Conservation (phyloP, 2,888 invertebrate species). For the Drosophila paracracens region DNA sequence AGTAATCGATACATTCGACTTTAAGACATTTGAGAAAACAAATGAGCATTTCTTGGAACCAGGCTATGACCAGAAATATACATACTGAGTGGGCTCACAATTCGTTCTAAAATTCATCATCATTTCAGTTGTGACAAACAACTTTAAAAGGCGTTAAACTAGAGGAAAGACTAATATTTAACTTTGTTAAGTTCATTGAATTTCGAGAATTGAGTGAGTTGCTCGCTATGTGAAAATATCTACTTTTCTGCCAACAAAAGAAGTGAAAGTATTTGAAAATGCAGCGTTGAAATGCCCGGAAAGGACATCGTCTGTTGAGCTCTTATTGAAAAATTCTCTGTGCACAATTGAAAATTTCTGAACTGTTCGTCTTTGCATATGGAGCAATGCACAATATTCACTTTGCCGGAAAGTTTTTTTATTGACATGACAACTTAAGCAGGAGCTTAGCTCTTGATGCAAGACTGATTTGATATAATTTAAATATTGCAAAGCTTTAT, state of each 20-base stretch:
- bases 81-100: background rate
- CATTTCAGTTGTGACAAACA: slow-evolving; percentile 5
- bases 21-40: background rate
- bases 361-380: slow-evolving; percentile 1
- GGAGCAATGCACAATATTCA: slow-evolving; percentile 8
- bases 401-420: slow-evolving; percentile 1
- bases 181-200: background rate
- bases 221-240: background rate
- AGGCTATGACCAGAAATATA: background rate
- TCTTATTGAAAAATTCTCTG: slow-evolving; percentile 13
- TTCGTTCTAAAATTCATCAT: slow-evolving; percentile 4
- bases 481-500: background rate
- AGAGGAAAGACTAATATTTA: background rate
- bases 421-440: background rate
- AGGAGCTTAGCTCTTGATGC: background rate
- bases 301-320: background rate
- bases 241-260: background rate
- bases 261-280: background rate
- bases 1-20: slow-evolving; percentile 12
- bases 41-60: slow-evolving; percentile 1
- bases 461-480: background rate
- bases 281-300: background rate
- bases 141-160: slow-evolving; percentile 3
- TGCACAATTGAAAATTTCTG: background rate
- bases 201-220: background rate